Evolutionary conservation across 2,888 invertebrate species (phyloP), one percentile per base, ranked within the genome.

Genomic region (Gnatocerus cornutus): DNA sequence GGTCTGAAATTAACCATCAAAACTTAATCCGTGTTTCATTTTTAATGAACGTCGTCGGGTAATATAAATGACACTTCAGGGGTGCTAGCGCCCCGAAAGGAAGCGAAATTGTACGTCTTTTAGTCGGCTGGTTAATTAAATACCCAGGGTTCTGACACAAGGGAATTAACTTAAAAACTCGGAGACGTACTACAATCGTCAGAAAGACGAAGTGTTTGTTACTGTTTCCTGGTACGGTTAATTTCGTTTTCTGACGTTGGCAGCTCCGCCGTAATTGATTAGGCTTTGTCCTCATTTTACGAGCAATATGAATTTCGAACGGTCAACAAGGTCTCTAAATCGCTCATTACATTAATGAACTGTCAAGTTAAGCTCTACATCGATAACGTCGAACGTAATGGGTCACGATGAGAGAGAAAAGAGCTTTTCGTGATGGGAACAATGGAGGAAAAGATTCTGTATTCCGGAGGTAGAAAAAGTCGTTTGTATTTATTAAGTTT

Each of bases 301-400:
- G 33, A 52, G 52, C 12, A 52, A 52, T 53, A 46, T 45, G 61
- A 68, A 52, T 48, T 63, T 68, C 29, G 41, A 14, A 3, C 45
- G 68, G 68, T 68, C 68, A 68, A 58, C 63, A 56, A 63, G 48
- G 37, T 13, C n/a, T 37, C 21, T 13, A 59, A 52, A 67, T 67
- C 39, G 50, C 56, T 68, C 63, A 68, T 68, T 68, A 68, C 52
- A 13, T 56, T 68, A 68, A 68, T 68, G 68, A 68, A 50, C 68
- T 68, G 68, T 68, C 63, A 56, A 16, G 68, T 68, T 61, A 62
- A 68, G 58, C 68, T 14, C 30, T 10, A 39, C 52, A 13, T 62
- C 14, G 43, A 13, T 66, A n/a, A 56, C 56, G 39, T 56, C 16
- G 29, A 9, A 39, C 13, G 33, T 33, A 46, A 56, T 56, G 14